Evolutionary conservation across 2,113 vertebrate genomes (phyloP).

Genomic region (Eonycteris spelaea): DNA sequence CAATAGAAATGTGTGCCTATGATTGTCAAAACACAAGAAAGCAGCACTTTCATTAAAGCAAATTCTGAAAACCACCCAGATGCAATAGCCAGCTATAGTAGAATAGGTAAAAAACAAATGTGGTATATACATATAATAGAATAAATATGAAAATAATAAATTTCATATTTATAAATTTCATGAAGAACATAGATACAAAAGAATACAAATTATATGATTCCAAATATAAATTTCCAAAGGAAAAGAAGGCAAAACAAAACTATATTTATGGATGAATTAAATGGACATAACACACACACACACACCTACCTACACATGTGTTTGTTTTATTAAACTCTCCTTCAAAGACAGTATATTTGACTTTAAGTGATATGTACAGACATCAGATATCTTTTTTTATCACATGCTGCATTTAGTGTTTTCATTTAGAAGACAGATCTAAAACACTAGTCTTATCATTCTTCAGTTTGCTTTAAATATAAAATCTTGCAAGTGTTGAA

Average conservation of each 20-base stretch:
- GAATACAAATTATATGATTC: background rate
- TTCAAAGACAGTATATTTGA: background rate
- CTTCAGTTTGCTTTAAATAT: conserved; percentile 57
- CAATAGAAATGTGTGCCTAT: background rate
- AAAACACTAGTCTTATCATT: conserved; percentile 38
- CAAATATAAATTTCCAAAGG: background rate
- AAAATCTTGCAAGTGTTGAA: conserved; percentile 63
- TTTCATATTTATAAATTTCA: background rate
- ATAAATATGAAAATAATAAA: background rate
- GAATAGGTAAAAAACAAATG: background rate
- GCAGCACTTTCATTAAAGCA: background rate
- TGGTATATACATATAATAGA: background rate
- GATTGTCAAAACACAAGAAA: background rate
- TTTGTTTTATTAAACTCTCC: background rate
- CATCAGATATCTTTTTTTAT: conserved; percentile 36
- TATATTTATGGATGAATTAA: background rate
- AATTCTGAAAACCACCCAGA: background rate
- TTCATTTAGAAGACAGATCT: conserved; percentile 63
- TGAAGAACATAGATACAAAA: background rate
- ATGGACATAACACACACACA: background rate
- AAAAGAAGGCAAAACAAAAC: background rate
- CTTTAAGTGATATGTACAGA: background rate
- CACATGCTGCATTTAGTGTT: conserved; percentile 13
- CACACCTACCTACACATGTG: background rate
- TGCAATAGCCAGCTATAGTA: background rate